phyloP scores from a whole-genome alignment of 2,113 vertebrate species.

The Chaetodon trifascialis region DNA sequence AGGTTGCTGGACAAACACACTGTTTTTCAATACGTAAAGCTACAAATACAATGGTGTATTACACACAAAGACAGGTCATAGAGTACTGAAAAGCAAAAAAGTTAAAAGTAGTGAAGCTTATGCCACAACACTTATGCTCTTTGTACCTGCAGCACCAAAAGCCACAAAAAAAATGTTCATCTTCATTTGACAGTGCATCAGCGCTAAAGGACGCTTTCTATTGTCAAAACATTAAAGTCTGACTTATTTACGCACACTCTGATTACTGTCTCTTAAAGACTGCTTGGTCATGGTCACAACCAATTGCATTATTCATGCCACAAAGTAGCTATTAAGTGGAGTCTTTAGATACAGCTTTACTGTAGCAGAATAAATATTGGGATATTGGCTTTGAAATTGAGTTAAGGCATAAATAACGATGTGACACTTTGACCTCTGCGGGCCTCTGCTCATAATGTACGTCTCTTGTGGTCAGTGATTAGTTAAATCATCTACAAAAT shows the following conservation, averaged over 20 bases:
- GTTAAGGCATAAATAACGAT: not conserved
- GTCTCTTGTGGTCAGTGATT: not conserved
- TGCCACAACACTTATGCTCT: not conserved
- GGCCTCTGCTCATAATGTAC: not conserved
- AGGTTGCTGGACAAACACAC: not conserved
- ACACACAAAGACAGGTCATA: not conserved
- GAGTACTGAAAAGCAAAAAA: no score
- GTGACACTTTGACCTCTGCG: not conserved
- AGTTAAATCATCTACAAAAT: not conserved
- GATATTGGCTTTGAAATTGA: constrained; percentile 1
- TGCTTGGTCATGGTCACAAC: not conserved
- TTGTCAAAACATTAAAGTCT: not conserved
- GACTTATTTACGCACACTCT: not conserved
- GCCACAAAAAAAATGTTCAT: not conserved
- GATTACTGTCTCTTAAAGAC: not conserved
- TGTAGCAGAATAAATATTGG: not conserved
- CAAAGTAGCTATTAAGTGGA: not conserved
- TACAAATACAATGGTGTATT: not conserved
- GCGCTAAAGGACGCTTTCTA: not conserved
- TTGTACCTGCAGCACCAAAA: not conserved
- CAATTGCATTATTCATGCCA: constrained; percentile 12
- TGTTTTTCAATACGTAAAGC: not conserved
- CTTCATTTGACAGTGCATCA: not conserved
- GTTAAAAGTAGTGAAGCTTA: not conserved
- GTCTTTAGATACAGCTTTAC: not conserved